These are phyloP conservation scores for Nemotelus pantherinus DNA, from an alignment of 2,888 invertebrate genomes.

Conservation along the genomic window DNA sequence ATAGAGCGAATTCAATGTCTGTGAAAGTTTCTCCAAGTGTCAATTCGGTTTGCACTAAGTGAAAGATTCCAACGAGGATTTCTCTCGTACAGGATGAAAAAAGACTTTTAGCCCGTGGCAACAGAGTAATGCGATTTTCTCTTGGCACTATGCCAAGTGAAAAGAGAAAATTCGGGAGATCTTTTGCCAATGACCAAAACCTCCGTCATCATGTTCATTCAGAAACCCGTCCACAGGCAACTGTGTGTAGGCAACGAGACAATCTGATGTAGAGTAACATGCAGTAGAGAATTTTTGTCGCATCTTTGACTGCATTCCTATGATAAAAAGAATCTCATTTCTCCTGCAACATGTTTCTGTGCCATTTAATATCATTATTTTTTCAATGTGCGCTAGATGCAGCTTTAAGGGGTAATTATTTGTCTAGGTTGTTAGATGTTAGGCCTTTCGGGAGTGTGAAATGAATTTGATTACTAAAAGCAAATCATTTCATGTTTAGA, in stretches of 20 bases:
- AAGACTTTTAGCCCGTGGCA: neutral
- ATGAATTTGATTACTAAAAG: too few relatives aligned
- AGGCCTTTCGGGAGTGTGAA: too few relatives aligned
- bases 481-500: too few relatives aligned
- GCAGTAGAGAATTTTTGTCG: constrained; percentile 18
- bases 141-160: neutral
- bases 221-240: neutral
- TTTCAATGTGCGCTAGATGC: neutral
- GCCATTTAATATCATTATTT: neutral
- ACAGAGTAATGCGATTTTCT: neutral
- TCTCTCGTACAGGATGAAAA: neutral
- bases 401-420: neutral
- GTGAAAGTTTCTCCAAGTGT: too few relatives aligned
- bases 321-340: constrained; percentile 23
- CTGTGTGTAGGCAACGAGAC: neutral
- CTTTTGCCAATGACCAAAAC: neutral
- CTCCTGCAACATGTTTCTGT: neutral
- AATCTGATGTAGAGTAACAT: too few relatives aligned
- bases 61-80: too few relatives aligned
- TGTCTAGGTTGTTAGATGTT: neutral
- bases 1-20: too few relatives aligned
- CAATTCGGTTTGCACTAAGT: too few relatives aligned
- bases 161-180: constrained; percentile 15
- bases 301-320: constrained; percentile 31
- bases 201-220: neutral